phyloP scores from a whole-genome alignment of 2,888 invertebrate species.

The Lithophane ornitopus region DNA sequence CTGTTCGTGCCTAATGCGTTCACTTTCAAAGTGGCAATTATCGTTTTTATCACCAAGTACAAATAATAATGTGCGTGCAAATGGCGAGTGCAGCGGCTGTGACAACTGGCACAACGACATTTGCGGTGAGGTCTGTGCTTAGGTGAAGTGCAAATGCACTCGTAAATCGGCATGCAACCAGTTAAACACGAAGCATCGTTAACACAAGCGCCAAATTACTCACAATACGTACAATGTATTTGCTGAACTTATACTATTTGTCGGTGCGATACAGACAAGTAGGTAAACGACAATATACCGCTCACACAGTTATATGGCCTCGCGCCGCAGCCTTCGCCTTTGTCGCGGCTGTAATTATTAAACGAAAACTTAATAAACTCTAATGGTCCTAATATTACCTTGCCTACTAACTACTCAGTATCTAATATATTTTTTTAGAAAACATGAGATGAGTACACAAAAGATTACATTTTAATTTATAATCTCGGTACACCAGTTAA shows the following conservation, averaged over 20 bases:
- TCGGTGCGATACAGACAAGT: slow-evolving; percentile 51
- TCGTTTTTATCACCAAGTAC: slow-evolving; percentile 58
- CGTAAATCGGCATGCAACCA: slow-evolving; percentile 54
- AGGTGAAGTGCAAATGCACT: slow-evolving; percentile 61
- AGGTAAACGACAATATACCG: slow-evolving; percentile 70
- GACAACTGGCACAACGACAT: slow-evolving; percentile 70
- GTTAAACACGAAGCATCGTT: slow-evolving; percentile 60
- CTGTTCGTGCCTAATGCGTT: slow-evolving; percentile 56
- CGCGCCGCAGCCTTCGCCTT: slow-evolving; percentile 82
- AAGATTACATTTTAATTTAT: not conserved
- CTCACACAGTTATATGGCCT: slow-evolving; percentile 83
- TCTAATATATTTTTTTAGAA: not conserved
- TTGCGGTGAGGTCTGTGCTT: slow-evolving; percentile 51
- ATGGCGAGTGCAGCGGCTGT: slow-evolving; percentile 62
- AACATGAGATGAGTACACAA: not conserved
- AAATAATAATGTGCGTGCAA: slow-evolving; percentile 58
- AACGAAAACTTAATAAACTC: slow-evolving; percentile 72
- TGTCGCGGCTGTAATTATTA: slow-evolving; percentile 73
- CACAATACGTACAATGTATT: slow-evolving; percentile 53
- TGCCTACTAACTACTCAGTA: slow-evolving; percentile 7
- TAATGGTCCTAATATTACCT: slow-evolving; percentile 38
- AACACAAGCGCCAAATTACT: slow-evolving; percentile 56
- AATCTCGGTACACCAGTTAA: not conserved
- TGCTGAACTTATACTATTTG: slow-evolving; percentile 41
- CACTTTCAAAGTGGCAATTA: slow-evolving; percentile 51